Conservation (phyloP, 2,113 vertebrate genomes). For the Garra rufa region DNA sequence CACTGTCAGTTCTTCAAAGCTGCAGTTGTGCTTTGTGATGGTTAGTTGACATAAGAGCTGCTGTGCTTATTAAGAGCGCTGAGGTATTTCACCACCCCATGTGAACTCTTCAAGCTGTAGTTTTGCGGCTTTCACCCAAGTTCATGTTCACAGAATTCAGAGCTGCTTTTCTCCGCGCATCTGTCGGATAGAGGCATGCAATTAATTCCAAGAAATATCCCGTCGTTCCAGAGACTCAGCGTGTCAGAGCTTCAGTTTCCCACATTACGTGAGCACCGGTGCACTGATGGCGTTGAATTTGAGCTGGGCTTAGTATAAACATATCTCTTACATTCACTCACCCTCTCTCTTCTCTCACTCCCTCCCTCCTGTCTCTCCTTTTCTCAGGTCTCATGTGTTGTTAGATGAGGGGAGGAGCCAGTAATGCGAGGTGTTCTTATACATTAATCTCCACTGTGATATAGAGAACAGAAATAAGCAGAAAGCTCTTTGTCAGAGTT, state of each 20-base stretch:
- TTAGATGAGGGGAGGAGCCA: conserved; percentile 24
- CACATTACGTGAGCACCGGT: conserved; percentile 2
- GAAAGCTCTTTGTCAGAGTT: conserved; percentile 6
- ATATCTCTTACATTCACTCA: conserved; percentile 36
- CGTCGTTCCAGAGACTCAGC: neutral
- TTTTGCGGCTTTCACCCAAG: conserved; percentile 14
- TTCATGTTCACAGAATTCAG: neutral
- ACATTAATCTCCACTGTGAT: conserved; percentile 33
- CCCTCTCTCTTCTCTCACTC: conserved; percentile 35
- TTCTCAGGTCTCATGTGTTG: conserved; percentile 41
- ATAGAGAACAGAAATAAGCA: neutral
- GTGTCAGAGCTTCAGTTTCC: conserved; percentile 29
- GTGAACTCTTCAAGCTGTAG: neutral
- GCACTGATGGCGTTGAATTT: conserved; percentile 35
- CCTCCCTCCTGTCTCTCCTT: conserved; percentile 29
- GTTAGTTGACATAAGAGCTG: conserved; percentile 27
- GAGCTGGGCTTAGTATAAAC: conserved; percentile 41
- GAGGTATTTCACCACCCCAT: conserved; percentile 46
- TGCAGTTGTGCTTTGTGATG: conserved; percentile 17
- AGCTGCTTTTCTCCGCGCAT: neutral
- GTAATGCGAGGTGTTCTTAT: conserved; percentile 28
- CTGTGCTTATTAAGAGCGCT: conserved; percentile 34
- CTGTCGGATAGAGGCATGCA: neutral
- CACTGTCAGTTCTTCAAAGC: conserved; percentile 7
- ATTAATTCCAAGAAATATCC: conserved; percentile 31